Evolutionary conservation across 2,113 vertebrate species (phyloP).

Genomic region (Genyomyrus donnyi): DNA sequence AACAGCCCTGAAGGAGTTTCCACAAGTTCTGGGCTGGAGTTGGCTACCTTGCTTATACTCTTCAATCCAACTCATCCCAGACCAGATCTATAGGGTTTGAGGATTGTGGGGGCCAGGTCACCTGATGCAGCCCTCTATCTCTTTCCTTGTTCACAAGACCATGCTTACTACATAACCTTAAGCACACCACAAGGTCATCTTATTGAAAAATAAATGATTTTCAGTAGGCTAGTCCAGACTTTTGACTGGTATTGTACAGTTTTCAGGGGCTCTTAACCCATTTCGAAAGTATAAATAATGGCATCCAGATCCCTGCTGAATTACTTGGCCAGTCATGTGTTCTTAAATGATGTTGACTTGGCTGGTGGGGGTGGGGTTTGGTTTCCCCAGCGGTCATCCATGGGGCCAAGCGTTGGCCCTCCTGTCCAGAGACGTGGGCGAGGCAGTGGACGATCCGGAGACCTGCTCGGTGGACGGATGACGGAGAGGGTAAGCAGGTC

Average conservation of each 20-base stretch:
- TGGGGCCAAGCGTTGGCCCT: constrained; percentile 34
- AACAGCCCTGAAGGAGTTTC: not conserved
- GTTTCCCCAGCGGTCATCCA: constrained; percentile 53
- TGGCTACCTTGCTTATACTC: not conserved
- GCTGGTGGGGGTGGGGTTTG: not conserved
- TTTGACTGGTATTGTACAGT: not conserved
- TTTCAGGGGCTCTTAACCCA: not conserved
- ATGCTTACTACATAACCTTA: not conserved
- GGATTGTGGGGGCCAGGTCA: not conserved
- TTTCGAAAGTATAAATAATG: not conserved
- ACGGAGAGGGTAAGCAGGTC: constrained; percentile 50
- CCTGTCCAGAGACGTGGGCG: constrained; percentile 28
- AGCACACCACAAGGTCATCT: not conserved
- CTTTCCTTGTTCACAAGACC: not conserved
- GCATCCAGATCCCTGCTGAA: not conserved
- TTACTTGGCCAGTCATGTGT: not conserved
- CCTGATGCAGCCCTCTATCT: too few species aligned
- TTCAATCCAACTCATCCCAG: not conserved
- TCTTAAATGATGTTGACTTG: not conserved
- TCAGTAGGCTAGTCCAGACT: not conserved
- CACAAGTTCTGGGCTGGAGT: not conserved
- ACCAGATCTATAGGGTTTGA: not conserved
- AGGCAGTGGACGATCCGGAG: constrained; percentile 46
- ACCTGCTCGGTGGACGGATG: constrained; percentile 37
- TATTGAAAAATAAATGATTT: not conserved